Base-by-base conservation (phyloP, 2,888 invertebrate genomes). In the Nezara viridula region DNA sequence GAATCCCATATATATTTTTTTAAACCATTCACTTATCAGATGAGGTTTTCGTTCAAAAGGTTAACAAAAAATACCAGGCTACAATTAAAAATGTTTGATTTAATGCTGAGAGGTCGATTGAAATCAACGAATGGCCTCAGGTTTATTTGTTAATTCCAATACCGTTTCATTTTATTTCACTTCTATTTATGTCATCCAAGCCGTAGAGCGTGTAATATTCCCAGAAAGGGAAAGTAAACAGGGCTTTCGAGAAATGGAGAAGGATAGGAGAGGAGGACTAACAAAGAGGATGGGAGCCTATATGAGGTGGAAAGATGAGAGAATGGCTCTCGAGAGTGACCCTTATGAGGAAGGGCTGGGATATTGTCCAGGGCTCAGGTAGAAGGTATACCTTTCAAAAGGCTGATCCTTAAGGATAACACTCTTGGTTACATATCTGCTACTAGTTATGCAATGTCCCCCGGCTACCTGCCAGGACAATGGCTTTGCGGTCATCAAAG, bases 331-430 rank as follows among this genome's bases (percentile, higher is more conserved):
- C 44, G n/a, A 81, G 81, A 44, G 81, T 81, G 81, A 81, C 81
- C 81, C 81, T 81, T 81, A 81, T 81, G 81, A 81, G 81, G n/a
- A 81, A 81, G 81, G 81, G 81, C 81, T n/a, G 81, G 44, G 81
- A 81, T 81, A 81, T 81, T 81, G 81, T 81, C 81, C 44, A 81
- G 81, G 77, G 21, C 44, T 44, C 44, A 44, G 81, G 81, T 81
- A 44, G 81, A 44, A n/a, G 81, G 81, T 81, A n/a, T 81, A 81
- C 81, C 81, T 81, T 81, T 81, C 81, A 81, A 81, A 81, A 81
- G 81, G 44, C 24, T 81, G n/a, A 81, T 44, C 44, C 81, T 81
- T n/a, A n/a, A 81, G 81, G 81, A 81, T 81, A 47, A 81, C 44
- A 44, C 81, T 44, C 44, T 44, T 47, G 81, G 81, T 81, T 81